A percentile compares a stretch with the other conserved stretches of the same genome.
These are phyloP conservation scores for Aphodius sticticus DNA, from an alignment of 2,888 invertebrate genomes.

Conservation along the genomic window DNA sequence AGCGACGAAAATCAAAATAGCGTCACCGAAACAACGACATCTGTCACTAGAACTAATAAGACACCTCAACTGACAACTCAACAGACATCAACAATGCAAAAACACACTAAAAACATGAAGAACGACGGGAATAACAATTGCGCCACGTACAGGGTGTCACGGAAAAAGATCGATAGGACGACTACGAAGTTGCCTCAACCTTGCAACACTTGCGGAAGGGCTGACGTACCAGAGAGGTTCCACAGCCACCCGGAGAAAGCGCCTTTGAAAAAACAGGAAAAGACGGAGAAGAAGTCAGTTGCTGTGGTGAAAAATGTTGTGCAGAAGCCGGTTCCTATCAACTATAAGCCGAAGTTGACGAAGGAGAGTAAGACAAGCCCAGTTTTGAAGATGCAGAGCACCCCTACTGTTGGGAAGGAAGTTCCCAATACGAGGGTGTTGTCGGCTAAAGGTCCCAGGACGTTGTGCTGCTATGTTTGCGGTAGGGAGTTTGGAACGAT, in stretches of 20 bases:
- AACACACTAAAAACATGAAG: slow-evolving; percentile 26
- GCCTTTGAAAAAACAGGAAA: slow-evolving; percentile 44
- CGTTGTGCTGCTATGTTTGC: slow-evolving; percentile 70
- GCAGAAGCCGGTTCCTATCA: slow-evolving; percentile 64
- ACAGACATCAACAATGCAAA: neutral
- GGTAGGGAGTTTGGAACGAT: slow-evolving; percentile 72
- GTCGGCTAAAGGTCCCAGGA: slow-evolving; percentile 44
- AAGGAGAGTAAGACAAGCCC: slow-evolving; percentile 12
- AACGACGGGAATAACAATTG: slow-evolving; percentile 40
- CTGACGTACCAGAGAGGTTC: slow-evolving; percentile 73
- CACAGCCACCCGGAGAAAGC: slow-evolving; percentile 64
- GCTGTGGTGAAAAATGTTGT: slow-evolving; percentile 59
- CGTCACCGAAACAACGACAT: slow-evolving; percentile 29
- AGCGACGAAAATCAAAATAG: slow-evolving; percentile 44
- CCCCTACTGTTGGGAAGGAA: neutral
- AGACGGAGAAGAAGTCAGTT: slow-evolving; percentile 45
- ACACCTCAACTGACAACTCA: no score
- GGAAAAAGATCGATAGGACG: slow-evolving; percentile 44
- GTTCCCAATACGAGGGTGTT: slow-evolving; percentile 14
- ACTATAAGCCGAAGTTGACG: slow-evolving; percentile 48
- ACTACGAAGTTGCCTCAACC: slow-evolving; percentile 61
- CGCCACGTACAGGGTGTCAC: slow-evolving; percentile 30
- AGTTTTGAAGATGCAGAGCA: neutral
- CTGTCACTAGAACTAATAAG: no score
- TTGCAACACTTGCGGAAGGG: slow-evolving; percentile 72